Conservation (phyloP, 2,113 vertebrate species). For the Microcebus tavaratra region DNA sequence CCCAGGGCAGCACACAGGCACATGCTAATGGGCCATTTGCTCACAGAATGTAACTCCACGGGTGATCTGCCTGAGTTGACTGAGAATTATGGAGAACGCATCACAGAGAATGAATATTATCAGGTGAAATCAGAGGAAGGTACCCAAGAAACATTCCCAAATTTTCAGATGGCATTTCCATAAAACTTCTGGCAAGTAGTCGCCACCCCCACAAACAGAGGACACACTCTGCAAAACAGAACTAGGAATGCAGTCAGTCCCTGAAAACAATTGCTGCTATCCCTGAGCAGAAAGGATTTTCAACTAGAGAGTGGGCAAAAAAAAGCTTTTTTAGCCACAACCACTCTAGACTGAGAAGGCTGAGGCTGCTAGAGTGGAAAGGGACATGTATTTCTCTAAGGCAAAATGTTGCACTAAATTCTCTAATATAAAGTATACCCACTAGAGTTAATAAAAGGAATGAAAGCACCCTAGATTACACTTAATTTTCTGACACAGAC, state of each 20-base stretch:
- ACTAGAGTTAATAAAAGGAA: constrained; percentile 54
- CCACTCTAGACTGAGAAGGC: not conserved
- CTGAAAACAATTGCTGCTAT: not conserved
- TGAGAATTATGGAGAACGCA: not conserved
- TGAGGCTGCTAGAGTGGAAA: not conserved
- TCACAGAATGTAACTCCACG: not conserved
- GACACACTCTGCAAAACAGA: not conserved
- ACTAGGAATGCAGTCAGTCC: not conserved
- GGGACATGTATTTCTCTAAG: constrained; percentile 10
- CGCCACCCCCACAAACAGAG: not conserved
- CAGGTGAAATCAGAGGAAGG: not conserved
- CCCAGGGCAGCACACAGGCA: not conserved
- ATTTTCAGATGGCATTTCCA: not conserved
- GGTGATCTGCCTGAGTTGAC: not conserved
- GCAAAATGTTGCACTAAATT: not conserved
- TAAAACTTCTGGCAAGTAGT: not conserved
- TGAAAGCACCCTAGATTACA: constrained; percentile 55
- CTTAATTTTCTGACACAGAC: constrained; percentile 68
- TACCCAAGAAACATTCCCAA: not conserved
- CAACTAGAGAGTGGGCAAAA: not conserved
- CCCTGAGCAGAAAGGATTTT: not conserved
- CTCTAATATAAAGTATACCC: not conserved
- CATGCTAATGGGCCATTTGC: not conserved
- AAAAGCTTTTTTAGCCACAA: not conserved
- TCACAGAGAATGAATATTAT: not conserved